A percentile compares a stretch with the other conserved stretches of the same genome.
phyloP scores from a whole-genome alignment of 2,113 vertebrate genomes.

The Tachysurus fulvidraco region DNA sequence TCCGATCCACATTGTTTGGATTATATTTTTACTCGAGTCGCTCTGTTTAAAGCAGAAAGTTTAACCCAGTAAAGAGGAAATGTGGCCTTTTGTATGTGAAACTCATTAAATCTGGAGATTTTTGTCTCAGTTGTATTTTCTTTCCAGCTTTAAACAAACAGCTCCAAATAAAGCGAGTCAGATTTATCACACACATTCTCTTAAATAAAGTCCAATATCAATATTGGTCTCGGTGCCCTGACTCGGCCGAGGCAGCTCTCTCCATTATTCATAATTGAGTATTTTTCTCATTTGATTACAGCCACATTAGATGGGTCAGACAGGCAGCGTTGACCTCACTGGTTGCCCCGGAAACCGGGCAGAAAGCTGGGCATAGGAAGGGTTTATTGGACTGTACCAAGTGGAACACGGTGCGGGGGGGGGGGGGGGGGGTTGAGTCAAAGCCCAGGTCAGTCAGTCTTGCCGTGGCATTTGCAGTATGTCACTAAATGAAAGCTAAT shows the following conservation, averaged over 20 bases:
- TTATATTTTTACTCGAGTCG: background rate
- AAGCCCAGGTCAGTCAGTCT: conserved; percentile 44
- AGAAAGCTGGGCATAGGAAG: conserved; percentile 28
- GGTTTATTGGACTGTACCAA: conserved; percentile 39
- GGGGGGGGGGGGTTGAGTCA: background rate
- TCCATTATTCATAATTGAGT: conserved; percentile 45
- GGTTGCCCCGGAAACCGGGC: conserved; percentile 43
- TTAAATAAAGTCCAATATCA: background rate
- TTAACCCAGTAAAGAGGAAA: background rate
- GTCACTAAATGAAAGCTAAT: conserved; percentile 53
- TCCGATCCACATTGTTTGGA: background rate
- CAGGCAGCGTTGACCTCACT: conserved; percentile 31
- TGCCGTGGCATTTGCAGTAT: conserved; percentile 57
- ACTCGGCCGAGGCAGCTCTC: background rate
- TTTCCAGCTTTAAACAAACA: background rate
- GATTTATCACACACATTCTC: background rate
- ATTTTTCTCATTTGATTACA: conserved; percentile 52
- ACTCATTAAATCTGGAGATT: background rate
- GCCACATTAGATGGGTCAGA: conserved; percentile 45
- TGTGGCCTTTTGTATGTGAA: background rate
- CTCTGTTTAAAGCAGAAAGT: background rate
- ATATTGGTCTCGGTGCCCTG: background rate
- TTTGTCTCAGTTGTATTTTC: background rate
- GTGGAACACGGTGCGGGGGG: background rate
- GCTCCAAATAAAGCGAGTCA: background rate